These are phyloP conservation scores for Dendrocopos noguchii DNA, from an alignment of 2,113 vertebrate genomes.

Conservation along the genomic window DNA sequence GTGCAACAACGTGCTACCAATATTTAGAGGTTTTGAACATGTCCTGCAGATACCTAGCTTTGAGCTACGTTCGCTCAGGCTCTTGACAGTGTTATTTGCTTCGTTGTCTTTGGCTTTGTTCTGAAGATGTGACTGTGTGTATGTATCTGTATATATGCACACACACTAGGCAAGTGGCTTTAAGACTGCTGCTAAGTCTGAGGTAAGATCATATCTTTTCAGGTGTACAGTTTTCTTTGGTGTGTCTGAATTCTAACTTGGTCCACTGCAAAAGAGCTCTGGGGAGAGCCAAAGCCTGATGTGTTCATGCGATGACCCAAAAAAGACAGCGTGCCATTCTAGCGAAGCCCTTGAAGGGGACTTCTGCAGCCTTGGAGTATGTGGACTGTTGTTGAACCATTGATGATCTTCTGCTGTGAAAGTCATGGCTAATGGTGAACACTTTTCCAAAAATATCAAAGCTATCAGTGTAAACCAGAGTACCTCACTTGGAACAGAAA, in stretches of 20 bases:
- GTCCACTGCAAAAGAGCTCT: background rate
- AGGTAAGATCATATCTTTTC: background rate
- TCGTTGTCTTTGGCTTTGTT: background rate
- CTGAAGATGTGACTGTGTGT: background rate
- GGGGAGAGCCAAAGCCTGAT: background rate
- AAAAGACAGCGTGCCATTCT: rapidly evolving
- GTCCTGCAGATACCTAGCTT: background rate
- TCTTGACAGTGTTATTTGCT: background rate
- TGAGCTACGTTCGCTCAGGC: background rate
- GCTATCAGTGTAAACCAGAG: background rate
- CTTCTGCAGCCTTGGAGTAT: background rate
- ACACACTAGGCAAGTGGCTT: background rate
- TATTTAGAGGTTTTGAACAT: background rate
- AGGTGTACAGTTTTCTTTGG: background rate
- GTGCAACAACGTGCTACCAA: background rate
- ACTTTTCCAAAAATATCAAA: background rate
- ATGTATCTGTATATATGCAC: background rate
- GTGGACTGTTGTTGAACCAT: background rate
- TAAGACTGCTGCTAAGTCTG: background rate
- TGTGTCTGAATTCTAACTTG: background rate
- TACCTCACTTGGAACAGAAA: background rate
- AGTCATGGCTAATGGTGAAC: background rate
- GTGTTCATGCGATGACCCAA: rapidly evolving
- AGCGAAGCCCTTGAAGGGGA: background rate
- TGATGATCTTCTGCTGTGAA: background rate